Conservation (phyloP, 2,113 vertebrate genomes). For the Procavia capensis region DNA sequence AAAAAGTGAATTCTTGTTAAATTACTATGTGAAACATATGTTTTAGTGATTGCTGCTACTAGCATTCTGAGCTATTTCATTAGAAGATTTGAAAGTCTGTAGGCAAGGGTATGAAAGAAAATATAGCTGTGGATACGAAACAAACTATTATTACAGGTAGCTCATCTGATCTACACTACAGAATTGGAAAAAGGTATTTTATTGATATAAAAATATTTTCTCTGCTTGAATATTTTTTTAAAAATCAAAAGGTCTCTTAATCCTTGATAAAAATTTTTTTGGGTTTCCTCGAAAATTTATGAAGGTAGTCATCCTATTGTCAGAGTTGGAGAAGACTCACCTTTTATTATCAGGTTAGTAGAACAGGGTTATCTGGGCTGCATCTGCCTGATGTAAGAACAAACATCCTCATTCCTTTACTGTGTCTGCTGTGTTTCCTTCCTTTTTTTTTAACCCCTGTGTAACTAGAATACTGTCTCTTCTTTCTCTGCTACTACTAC, state of each 20-base stretch:
- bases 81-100: slow-evolving; percentile 16
- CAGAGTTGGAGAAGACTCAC: not conserved
- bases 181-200: not conserved
- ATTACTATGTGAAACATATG: slow-evolving; percentile 28
- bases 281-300: slow-evolving; percentile 7
- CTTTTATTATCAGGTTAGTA: not conserved
- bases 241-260: not conserved
- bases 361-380: not conserved
- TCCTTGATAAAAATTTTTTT: not conserved
- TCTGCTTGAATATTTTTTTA: slow-evolving; percentile 31
- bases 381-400: not conserved
- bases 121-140: not conserved
- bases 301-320: not conserved
- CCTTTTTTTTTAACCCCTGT: not conserved
- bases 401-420: not conserved
- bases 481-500: not conserved
- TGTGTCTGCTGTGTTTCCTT: not conserved
- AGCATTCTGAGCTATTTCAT: not conserved
- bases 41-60: slow-evolving; percentile 25
- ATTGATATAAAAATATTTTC: slow-evolving; percentile 3
- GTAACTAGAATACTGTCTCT: not conserved
- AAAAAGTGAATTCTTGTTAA: slow-evolving; percentile 45
- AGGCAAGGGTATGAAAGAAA: not conserved
- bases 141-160: not conserved
- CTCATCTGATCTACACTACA: not conserved